Base-by-base conservation (phyloP, 1,140 invertebrate species). In the Lordiphosa stackelbergi region DNA sequence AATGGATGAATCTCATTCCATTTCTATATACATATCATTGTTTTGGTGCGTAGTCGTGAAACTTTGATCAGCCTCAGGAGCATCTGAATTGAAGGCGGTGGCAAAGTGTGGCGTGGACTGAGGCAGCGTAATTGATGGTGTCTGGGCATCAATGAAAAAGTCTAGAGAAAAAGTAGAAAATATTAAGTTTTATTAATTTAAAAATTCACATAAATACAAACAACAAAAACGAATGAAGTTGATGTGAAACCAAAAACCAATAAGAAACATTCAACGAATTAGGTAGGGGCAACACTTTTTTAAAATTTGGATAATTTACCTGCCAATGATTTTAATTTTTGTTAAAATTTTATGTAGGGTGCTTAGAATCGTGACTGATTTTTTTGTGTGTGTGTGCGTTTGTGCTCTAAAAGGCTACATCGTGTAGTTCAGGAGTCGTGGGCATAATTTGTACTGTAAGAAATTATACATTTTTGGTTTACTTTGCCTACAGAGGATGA, bases 371-470 rank as follows among this genome's bases (percentile, higher is more conserved):
- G 19, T 46, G 16, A 11, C n/a, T 43, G 38, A 31, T 31, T 31
- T 28, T 28, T 57, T 24, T 61, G n/a, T 28, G 10, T 43, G 22
- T 42, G 34, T 47, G 13, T 55, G 42, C 37, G 13, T 46, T 28
- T 45, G 42, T 53, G 55, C 60, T 47, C 57, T 66, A 83, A 74
- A 85, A 85, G 34, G 79, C 74, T 66, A 83, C 77, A 49, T 73
- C 65, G 43, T 70, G 79, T 48, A 64, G 61, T 74, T 81, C 77
- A n/a, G 77, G 70, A 62, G 54, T 53, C 45, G 66, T 65, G 51
- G 79, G 79, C 66, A 85, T 83, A 46, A 83, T 53, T 78, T 78
- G 73, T 61, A 85, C 79, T 85, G 79, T 43, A 83, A 84, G 55
- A 57, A 77, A 61, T 46, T 60, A 48, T 42, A n/a, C 42, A 22